A percentile compares a stretch with the other conserved stretches of the same genome.
These are phyloP conservation scores for Alethe castanea DNA, from an alignment of 2,113 vertebrate species.

Conservation along the genomic window DNA sequence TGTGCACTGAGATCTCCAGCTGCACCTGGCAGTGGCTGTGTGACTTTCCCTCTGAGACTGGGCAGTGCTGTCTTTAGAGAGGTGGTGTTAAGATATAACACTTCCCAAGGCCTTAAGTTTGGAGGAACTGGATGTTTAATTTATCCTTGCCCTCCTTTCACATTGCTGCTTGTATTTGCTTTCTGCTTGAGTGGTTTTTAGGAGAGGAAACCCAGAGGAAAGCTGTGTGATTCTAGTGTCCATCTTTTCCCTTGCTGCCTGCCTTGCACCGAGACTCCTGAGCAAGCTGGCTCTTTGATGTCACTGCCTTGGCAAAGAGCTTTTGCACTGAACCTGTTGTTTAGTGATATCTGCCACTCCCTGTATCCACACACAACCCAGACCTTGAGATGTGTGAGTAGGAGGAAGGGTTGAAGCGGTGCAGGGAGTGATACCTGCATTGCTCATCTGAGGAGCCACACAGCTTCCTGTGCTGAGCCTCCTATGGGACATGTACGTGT, in stretches of 20 bases:
- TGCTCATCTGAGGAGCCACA: not conserved
- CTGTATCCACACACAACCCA: not conserved
- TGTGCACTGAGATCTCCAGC: not conserved
- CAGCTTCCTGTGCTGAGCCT: not conserved
- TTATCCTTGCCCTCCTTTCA: not conserved
- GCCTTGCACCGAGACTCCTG: not conserved
- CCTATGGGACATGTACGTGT: not conserved
- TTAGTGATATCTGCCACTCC: fast-evolving
- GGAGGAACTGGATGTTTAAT: not conserved
- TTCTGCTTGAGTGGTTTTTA: not conserved
- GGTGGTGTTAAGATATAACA: not conserved
- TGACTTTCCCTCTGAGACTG: not conserved
- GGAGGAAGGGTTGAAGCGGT: not conserved
- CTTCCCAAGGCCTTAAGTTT: not conserved
- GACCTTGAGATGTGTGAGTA: not conserved
- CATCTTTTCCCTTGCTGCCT: not conserved
- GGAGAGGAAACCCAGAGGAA: not conserved
- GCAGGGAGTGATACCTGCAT: fast-evolving
- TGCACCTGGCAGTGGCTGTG: not conserved
- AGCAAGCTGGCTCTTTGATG: not conserved
- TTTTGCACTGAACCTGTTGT: not conserved
- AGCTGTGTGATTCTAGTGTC: not conserved
- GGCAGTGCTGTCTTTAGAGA: not conserved
- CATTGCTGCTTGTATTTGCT: not conserved
- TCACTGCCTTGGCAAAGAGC: not conserved